Percentiles rank a stretch among this genome's conserved stretches.
These are phyloP conservation scores for Lasioglossum lativentre DNA, from an alignment of 2,888 invertebrate genomes.

Conservation along the genomic window DNA sequence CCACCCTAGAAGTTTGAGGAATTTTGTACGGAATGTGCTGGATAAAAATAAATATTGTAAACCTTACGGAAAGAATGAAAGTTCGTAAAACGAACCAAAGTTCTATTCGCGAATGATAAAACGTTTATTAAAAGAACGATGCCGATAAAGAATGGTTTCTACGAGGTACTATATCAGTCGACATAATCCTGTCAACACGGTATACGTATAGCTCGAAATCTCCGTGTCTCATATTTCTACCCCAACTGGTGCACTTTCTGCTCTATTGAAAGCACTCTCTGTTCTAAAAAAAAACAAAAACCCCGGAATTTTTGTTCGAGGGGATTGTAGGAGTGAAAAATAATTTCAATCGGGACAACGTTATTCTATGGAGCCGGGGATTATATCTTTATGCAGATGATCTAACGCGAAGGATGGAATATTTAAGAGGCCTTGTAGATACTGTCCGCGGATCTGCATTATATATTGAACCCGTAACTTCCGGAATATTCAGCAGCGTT, in stretches of 20 bases:
- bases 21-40: too few species aligned
- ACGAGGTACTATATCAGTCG: neutral
- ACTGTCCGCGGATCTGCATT: conserved; percentile 16
- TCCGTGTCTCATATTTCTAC: neutral
- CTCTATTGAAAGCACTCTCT: too few species aligned
- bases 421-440: neutral
- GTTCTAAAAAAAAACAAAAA: neutral
- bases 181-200: too few species aligned
- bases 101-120: neutral
- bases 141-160: neutral
- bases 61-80: too few species aligned
- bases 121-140: neutral
- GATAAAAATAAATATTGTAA: too few species aligned
- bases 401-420: neutral
- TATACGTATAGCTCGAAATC: neutral
- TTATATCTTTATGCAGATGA: conserved; percentile 8
- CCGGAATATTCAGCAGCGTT: conserved; percentile 21
- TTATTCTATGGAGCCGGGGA: neutral
- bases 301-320: neutral
- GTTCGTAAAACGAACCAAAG: too few species aligned
- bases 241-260: neutral
- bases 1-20: too few species aligned
- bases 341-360: neutral
- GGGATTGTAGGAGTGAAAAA: neutral
- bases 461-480: conserved; percentile 23